Base-by-base conservation (phyloP, 2,888 invertebrate genomes). In the Cryptophagus acutangulus region DNA sequence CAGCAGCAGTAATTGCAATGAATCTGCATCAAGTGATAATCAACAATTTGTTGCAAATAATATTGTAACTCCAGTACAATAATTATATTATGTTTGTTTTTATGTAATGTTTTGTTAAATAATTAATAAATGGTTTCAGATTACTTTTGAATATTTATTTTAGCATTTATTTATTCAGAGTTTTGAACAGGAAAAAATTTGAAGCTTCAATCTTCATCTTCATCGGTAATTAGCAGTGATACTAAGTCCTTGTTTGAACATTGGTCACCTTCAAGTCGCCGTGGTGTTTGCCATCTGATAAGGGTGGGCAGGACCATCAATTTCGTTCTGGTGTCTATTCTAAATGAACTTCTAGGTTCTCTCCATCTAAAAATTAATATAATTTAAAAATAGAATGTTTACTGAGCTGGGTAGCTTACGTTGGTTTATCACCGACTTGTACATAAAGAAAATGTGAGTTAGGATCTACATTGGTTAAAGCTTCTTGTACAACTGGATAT, bases 271-370 rank as follows among this genome's bases (percentile, higher is more conserved):
- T 86, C 84, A 17, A 93, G 70, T 45, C 84, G 78, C 61, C 88
- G 83, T 0, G 84, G 82, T 3, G 81, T 79, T 40, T 82, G 82
- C 87, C 87, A 89, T 56, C 77, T 76, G 26, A 87, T 66, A 10
- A 94, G 65, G 0, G 93, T 92, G 1, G 94, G 93, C 29, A 94
- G 76, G 35, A 85, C 83, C 63, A 84, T 80, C 38, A 94, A 69
- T 51, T 75, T 79, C 0, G 84, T 79, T 30, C 79, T 75, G 24
- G 74, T 62, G 62, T 92, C 84, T 38, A 81, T 88, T 41, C 92
- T 77, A 68, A 91, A 94, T 1, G 84, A 81, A 62, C 87, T 87
- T 9, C 81, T 78, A 37, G 74, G 75, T 66, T 90, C 81, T 68
- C 86, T 92, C 92, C 93, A 94, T 48, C 88, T 89, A 62, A 20